These are phyloP conservation scores for Propithecus perrieri DNA, from an alignment of 2,797 vertebrate species.

Conservation along the genomic window DNA sequence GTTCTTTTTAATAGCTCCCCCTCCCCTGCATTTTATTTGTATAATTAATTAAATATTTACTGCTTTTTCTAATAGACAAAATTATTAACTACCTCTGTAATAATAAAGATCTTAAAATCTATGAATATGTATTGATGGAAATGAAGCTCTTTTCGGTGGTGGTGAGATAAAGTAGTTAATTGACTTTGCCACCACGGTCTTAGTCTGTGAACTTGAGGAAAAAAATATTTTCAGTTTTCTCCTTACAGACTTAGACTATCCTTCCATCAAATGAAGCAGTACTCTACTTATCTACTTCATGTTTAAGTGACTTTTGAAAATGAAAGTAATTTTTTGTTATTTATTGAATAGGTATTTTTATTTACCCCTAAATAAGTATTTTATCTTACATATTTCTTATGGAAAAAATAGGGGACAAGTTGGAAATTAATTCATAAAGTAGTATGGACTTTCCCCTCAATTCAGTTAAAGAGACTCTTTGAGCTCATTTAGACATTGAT, in stretches of 20 bases:
- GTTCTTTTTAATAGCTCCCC: neutral
- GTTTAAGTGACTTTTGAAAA: slow-evolving; percentile 19
- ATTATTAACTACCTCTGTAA: neutral
- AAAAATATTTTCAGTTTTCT: slow-evolving; percentile 26
- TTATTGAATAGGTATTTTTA: neutral
- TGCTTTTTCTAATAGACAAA: slow-evolving; percentile 39
- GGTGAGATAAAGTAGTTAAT: neutral
- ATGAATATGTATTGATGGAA: neutral
- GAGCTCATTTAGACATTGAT: neutral
- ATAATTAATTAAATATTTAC: slow-evolving; percentile 27
- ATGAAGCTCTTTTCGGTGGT: neutral
- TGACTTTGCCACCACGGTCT: neutral
- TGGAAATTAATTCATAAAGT: slow-evolving; percentile 49
- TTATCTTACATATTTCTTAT: neutral
- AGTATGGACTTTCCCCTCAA: neutral
- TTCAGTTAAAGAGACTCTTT: neutral
- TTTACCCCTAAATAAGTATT: neutral
- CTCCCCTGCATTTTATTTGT: neutral
- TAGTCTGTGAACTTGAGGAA: neutral
- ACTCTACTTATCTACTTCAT: neutral
- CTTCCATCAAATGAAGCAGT: slow-evolving; percentile 1
- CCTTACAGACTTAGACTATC: neutral
- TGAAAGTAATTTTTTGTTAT: slow-evolving; percentile 35
- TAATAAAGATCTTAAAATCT: neutral
- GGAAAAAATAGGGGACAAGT: neutral